phyloP scores from a whole-genome alignment of 2,888 invertebrate species.

The Pinctada fucata region DNA sequence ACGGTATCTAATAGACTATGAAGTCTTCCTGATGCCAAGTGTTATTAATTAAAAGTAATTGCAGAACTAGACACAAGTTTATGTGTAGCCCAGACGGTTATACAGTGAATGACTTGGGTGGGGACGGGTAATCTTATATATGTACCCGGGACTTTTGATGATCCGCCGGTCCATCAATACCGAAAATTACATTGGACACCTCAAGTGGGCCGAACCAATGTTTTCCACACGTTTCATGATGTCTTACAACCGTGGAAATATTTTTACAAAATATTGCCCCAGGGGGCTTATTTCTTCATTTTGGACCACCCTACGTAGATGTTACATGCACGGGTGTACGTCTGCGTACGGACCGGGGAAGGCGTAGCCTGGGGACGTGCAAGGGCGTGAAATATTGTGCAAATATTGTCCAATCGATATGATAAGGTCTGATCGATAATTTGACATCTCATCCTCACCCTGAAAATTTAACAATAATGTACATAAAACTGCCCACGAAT shows the following conservation, averaged over 20 bases:
- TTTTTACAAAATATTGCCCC: neutral
- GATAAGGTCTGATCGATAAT: neutral
- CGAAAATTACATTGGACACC: neutral
- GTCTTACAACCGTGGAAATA: slow-evolving; percentile 1
- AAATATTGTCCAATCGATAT: neutral
- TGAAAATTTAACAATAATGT: neutral
- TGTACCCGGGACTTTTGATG: slow-evolving; percentile 25
- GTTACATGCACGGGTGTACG: neutral
- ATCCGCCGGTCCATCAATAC: slow-evolving; percentile 24
- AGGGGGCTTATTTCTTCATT: neutral
- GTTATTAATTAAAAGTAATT: no score
- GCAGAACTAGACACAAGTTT: neutral
- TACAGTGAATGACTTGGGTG: neutral
- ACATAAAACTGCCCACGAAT: neutral
- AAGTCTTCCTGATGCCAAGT: no score
- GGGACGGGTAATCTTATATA: slow-evolving; percentile 2
- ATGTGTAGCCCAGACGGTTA: neutral
- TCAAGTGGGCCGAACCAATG: slow-evolving; percentile 17
- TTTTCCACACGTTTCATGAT: neutral
- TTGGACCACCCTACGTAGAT: neutral
- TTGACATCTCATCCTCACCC: neutral
- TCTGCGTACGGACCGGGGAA: neutral
- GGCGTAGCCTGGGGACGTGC: neutral
- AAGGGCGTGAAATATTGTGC: neutral
- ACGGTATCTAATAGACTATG: no score